Evolutionary conservation across 2,888 invertebrate genomes (phyloP).

Genomic region (Rhingia campestris): DNA sequence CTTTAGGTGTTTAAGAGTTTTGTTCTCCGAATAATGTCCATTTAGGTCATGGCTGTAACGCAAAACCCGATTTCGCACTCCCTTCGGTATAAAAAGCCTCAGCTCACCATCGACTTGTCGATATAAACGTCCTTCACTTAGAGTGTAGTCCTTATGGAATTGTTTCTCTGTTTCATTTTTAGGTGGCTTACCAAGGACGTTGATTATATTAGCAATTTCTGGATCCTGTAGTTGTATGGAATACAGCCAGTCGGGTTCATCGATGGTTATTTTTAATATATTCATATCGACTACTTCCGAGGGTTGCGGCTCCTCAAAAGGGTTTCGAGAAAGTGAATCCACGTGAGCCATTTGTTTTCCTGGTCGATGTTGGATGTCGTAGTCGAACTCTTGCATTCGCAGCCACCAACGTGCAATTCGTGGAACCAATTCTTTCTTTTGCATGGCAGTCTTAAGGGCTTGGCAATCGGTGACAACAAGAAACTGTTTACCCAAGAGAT

Average conservation of each 20-base stretch:
- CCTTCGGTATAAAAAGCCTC: conserved; percentile 33
- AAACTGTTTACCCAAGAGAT: too few relatives aligned
- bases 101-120: conserved; percentile 1
- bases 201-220: too few relatives aligned
- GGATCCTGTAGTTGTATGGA: too few relatives aligned
- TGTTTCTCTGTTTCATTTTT: neutral
- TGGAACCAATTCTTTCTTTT: neutral
- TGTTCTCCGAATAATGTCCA: conserved; percentile 14
- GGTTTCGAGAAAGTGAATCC: conserved; percentile 17
- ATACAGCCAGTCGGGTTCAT: too few relatives aligned
- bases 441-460: too few relatives aligned
- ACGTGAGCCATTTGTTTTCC: conserved; percentile 28
- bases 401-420: conserved; percentile 7
- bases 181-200: neutral
- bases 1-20: conserved; percentile 16
- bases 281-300: too few relatives aligned
- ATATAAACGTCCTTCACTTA: conserved; percentile 13
- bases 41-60: conserved; percentile 4
- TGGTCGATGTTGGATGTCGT: conserved; percentile 6
- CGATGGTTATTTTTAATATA: too few relatives aligned
- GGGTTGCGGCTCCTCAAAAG: too few relatives aligned
- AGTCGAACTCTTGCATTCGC: conserved; percentile 20
- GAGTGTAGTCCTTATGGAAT: conserved; percentile 5
- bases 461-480: too few relatives aligned
- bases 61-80: conserved; percentile 19